Percentiles rank a stretch among this genome's conserved stretches.
These are phyloP conservation scores for Pocillopora meandrina DNA, from an alignment of 92 coral and sea anemone genomes.

Conservation along the genomic window DNA sequence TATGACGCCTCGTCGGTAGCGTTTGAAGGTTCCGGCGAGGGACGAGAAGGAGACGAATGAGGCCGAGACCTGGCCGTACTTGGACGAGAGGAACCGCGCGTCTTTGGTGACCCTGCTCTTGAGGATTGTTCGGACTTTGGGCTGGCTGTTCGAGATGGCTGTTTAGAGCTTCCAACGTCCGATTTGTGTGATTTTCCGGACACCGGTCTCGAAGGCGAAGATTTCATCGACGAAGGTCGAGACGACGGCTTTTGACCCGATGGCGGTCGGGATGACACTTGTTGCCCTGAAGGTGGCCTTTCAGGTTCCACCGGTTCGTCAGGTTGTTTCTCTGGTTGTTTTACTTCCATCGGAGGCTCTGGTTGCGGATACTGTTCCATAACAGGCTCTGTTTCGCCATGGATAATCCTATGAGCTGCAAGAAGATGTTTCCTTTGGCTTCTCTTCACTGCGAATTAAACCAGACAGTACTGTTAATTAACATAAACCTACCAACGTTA, in stretches of 20 bases:
- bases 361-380: slow-evolving; percentile 70
- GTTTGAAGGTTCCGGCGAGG: slow-evolving; percentile 73
- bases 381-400: slow-evolving; percentile 66
- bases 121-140: slow-evolving; percentile 65
- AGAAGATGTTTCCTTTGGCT: slow-evolving; percentile 89
- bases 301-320: slow-evolving; percentile 38
- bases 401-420: slow-evolving; percentile 97
- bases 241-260: slow-evolving; percentile 43
- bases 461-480: background rate
- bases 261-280: slow-evolving; percentile 39
- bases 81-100: slow-evolving; percentile 46
- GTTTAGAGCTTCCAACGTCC: slow-evolving; percentile 49
- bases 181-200: slow-evolving; percentile 53
- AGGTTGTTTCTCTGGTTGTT: slow-evolving; percentile 40
- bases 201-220: slow-evolving; percentile 37
- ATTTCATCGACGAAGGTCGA: slow-evolving; percentile 56
- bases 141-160: slow-evolving; percentile 57
- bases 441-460: slow-evolving; percentile 69
- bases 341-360: slow-evolving; percentile 57
- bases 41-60: slow-evolving; percentile 71
- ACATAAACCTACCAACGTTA: too few relatives aligned
- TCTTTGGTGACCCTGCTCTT: slow-evolving; percentile 62
- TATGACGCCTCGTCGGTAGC: slow-evolving; percentile 34
- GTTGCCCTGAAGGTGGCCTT: slow-evolving; percentile 47
- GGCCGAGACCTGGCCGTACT: slow-evolving; percentile 80